Conservation (phyloP, 2,113 vertebrate genomes). For the Leucopternis melanops region DNA sequence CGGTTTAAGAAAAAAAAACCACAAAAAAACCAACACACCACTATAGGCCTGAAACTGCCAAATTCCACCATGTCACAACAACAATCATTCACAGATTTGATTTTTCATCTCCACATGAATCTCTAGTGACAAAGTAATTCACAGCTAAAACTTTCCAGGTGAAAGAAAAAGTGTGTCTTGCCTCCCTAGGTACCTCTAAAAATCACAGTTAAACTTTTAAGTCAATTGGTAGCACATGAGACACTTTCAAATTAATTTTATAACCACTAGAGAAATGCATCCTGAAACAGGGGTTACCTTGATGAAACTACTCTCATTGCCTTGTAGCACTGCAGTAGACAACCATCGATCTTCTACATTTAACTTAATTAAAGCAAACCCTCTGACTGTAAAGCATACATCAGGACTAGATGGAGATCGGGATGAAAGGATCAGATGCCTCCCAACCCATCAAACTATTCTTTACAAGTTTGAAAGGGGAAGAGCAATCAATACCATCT, state of each 20-base stretch:
- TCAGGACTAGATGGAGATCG: not conserved
- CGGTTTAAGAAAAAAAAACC: not conserved
- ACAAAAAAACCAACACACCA: no score
- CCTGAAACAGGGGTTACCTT: not conserved
- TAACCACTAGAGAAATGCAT: not conserved
- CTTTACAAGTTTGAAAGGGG: not conserved
- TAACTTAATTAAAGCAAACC: conserved; percentile 22
- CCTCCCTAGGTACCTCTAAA: not conserved
- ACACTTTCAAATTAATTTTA: not conserved
- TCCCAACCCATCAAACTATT: not conserved
- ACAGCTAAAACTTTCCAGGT: not conserved
- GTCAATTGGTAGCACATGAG: not conserved
- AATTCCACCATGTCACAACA: not conserved
- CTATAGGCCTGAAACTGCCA: not conserved
- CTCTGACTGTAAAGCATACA: not conserved
- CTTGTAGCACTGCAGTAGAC: not conserved
- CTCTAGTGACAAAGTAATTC: not conserved
- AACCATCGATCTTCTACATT: not conserved
- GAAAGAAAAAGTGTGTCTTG: not conserved
- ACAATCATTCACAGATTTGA: not conserved
- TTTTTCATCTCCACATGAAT: not conserved
- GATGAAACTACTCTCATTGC: not conserved
- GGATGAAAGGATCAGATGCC: not conserved
- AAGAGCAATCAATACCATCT: not conserved
- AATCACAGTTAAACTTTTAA: not conserved